These are phyloP conservation scores for Urocyon cinereoargenteus DNA, from an alignment of 2,797 vertebrate genomes.

Conservation along the genomic window DNA sequence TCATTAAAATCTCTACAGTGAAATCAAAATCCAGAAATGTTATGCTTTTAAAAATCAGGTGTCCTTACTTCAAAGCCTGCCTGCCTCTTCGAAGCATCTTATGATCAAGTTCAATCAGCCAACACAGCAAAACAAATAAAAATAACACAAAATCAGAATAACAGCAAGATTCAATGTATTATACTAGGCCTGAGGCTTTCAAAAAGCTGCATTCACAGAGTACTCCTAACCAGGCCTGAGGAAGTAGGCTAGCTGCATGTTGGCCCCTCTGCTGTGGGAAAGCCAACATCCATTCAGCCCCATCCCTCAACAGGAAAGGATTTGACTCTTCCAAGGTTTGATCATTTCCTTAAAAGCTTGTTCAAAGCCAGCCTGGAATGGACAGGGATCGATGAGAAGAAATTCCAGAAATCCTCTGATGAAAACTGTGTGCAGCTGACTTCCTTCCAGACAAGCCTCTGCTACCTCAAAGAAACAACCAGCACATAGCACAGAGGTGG, in stretches of 20 bases:
- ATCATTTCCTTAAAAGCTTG: conserved; percentile 53
- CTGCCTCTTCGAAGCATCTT: neutral
- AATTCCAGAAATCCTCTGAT: neutral
- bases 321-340: neutral
- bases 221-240: neutral
- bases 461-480: neutral
- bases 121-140: conserved; percentile 18
- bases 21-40: neutral
- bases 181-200: neutral
- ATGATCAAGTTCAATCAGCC: neutral
- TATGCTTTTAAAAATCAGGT: neutral
- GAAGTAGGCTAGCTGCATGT: neutral
- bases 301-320: conserved; percentile 15
- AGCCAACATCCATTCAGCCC: neutral
- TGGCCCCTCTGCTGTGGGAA: neutral
- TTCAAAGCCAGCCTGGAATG: conserved; percentile 38
- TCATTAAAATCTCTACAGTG: neutral
- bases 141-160: neutral
- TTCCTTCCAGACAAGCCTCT: neutral
- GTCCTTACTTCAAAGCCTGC: neutral
- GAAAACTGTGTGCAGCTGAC: neutral
- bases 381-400: conserved; percentile 32
- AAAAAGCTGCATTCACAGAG: neutral
- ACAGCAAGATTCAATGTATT: neutral
- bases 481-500: neutral